phyloP scores from a whole-genome alignment of 1,140 invertebrate species.

The Drosophila busckii region DNA sequence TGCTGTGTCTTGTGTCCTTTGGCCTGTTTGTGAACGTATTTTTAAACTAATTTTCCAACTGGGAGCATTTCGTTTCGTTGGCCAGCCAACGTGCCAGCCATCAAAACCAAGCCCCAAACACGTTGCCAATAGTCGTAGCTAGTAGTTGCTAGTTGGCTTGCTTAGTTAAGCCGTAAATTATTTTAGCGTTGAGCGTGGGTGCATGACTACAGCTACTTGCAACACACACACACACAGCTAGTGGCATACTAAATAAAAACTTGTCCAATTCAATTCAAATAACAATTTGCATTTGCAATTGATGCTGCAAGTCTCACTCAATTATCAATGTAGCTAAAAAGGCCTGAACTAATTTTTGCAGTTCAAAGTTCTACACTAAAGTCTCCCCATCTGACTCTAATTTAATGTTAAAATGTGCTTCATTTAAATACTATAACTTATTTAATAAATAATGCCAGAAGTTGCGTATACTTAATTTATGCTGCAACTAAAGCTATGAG shows the following conservation, averaged over 20 bases:
- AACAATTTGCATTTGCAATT: conserved; percentile 35
- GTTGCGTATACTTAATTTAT: too few species aligned
- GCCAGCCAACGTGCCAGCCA: conserved; percentile 50
- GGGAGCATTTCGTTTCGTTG: conserved; percentile 69
- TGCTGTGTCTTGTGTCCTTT: conserved; percentile 2
- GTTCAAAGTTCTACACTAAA: too few species aligned
- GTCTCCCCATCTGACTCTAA: too few species aligned
- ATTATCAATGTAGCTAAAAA: too few species aligned
- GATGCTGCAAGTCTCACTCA: too few species aligned
- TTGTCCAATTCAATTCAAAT: conserved; percentile 50
- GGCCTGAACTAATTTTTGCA: too few species aligned
- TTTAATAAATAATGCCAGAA: too few species aligned
- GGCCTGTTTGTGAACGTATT: conserved; percentile 46
- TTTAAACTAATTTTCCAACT: conserved; percentile 76
- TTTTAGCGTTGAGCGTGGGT: conserved; percentile 61
- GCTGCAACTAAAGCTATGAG: too few species aligned
- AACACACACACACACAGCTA: too few species aligned
- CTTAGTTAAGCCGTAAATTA: conserved; percentile 64
- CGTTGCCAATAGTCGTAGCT: conserved; percentile 7
- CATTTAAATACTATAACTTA: too few species aligned
- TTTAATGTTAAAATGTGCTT: too few species aligned
- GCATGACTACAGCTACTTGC: too few species aligned
- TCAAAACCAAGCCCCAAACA: conserved; percentile 11
- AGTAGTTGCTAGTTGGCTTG: conserved; percentile 6
- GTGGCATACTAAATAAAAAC: conserved; percentile 23